Evolutionary conservation across 2,797 vertebrate species (phyloP).

Genomic region (Vireo griseus): DNA sequence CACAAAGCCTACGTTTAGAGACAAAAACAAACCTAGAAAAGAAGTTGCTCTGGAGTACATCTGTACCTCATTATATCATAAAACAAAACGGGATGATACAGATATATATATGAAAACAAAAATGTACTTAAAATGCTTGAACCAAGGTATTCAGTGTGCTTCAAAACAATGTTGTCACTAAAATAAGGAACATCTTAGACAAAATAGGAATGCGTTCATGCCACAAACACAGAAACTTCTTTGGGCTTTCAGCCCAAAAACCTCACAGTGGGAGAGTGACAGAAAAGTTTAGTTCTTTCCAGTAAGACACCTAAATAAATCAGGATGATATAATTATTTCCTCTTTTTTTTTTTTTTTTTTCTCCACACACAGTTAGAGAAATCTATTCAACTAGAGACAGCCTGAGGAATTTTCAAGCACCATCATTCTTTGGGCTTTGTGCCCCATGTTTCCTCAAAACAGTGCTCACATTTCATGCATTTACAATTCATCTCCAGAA

Average conservation of each 20-base stretch:
- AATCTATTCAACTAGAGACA: background rate
- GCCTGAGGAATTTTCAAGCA: background rate
- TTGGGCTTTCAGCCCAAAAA: background rate
- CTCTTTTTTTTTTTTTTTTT: fast-evolving
- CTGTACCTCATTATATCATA: background rate
- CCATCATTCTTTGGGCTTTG: background rate
- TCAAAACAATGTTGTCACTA: background rate
- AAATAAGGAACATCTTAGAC: background rate
- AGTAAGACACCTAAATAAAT: background rate
- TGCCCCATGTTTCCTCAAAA: background rate
- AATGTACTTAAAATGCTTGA: background rate
- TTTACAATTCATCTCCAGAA: background rate
- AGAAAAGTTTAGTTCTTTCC: background rate
- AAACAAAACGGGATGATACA: background rate
- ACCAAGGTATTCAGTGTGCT: background rate
- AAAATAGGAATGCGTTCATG: background rate
- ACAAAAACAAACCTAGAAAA: background rate
- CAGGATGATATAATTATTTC: background rate
- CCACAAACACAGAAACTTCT: background rate
- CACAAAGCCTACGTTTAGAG: background rate
- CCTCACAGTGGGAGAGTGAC: background rate
- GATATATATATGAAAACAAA: background rate
- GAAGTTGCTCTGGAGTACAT: background rate
- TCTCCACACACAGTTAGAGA: background rate
- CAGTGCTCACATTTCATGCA: background rate